Conservation (phyloP, 2,113 vertebrate genomes). For the Jacana jacana region DNA sequence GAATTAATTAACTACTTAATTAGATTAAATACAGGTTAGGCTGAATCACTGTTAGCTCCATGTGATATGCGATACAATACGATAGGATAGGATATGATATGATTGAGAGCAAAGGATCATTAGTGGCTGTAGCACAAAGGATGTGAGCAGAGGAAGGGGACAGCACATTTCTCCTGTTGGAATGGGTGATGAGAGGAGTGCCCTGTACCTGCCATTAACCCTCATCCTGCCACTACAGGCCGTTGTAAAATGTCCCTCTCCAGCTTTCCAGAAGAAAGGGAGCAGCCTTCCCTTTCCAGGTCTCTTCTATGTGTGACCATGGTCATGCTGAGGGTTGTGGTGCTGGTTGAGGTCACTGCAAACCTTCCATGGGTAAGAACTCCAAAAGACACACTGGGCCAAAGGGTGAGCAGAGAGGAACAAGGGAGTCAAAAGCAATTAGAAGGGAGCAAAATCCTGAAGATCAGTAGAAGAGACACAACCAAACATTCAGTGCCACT, state of each 20-base stretch:
- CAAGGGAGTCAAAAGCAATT: neutral
- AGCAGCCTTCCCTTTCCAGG: neutral
- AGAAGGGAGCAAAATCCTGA: neutral
- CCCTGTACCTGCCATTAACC: neutral
- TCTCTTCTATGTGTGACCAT: rapidly evolving
- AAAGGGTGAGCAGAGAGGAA: rapidly evolving
- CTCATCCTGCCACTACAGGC: neutral
- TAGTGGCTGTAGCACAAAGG: neutral
- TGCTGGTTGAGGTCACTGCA: neutral
- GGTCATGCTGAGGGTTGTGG: rapidly evolving
- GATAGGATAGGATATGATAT: no score
- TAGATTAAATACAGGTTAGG: no score
- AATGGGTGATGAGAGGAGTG: neutral
- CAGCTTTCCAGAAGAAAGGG: neutral
- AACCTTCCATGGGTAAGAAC: neutral
- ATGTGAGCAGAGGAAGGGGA: neutral
- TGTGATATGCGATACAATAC: no score
- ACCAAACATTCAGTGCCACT: rapidly evolving
- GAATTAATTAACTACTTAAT: no score
- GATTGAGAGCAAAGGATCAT: neutral
- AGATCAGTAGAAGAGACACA: neutral
- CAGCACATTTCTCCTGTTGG: neutral
- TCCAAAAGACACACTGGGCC: rapidly evolving
- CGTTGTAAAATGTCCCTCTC: neutral
- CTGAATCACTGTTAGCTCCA: neutral